phyloP scores from a whole-genome alignment of 2,113 vertebrate genomes.

The Paracanthobrama guichenoti region DNA sequence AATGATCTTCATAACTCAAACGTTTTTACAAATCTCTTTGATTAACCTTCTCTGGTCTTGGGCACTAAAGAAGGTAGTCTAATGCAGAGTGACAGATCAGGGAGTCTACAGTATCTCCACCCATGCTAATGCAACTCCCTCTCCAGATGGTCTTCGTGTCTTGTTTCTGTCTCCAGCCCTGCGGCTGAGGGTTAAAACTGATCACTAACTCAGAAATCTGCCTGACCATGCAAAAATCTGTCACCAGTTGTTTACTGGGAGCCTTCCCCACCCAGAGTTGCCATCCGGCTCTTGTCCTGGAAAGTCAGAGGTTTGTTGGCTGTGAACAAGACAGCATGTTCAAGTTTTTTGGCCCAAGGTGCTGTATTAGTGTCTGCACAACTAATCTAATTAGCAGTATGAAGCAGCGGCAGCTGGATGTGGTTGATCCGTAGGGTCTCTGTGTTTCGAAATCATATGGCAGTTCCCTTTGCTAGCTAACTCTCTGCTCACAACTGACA shows the following conservation, averaged over 20 bases:
- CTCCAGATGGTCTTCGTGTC: constrained; percentile 53
- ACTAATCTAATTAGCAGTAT: constrained; percentile 59
- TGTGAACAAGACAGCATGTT: constrained; percentile 33
- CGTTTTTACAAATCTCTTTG: not conserved
- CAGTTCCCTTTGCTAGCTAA: constrained; percentile 39
- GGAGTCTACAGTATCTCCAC: constrained; percentile 23
- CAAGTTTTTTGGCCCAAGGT: constrained; percentile 50
- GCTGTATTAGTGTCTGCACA: constrained; percentile 49
- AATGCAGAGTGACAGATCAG: constrained; percentile 51
- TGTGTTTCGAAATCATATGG: constrained; percentile 42
- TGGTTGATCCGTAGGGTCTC: constrained; percentile 32
- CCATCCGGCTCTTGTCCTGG: constrained; percentile 28
- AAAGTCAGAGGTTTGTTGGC: constrained; percentile 41
- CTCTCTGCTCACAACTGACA: constrained; percentile 49
- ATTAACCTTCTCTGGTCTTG: constrained; percentile 14
- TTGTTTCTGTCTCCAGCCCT: constrained; percentile 27
- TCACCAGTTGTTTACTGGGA: constrained; percentile 25
- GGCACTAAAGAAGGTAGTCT: constrained; percentile 3
- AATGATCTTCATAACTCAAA: not conserved
- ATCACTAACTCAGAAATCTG: constrained; percentile 45
- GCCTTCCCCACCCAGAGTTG: constrained; percentile 22
- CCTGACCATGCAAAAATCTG: constrained; percentile 44
- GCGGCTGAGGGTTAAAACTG: constrained; percentile 34
- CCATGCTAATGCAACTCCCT: constrained; percentile 39
- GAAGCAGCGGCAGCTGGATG: constrained; percentile 55